Evolutionary conservation across 1,140 invertebrate species (phyloP), one percentile per base, ranked within the genome.

Genomic region (Zophobas atratus): DNA sequence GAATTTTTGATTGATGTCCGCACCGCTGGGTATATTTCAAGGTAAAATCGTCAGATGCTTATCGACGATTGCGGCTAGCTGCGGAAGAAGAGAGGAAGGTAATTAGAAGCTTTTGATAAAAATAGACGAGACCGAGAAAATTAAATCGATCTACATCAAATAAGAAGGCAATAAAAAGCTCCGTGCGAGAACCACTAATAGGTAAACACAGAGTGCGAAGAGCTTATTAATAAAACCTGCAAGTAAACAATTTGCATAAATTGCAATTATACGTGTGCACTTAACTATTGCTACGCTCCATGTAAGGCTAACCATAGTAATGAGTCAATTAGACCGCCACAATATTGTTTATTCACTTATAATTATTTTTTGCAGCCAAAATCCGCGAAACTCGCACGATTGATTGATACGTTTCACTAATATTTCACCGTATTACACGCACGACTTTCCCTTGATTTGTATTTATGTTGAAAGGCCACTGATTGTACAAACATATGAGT

Each of bases 401-500:
- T 79, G 72, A 76, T 79, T 76, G 74, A 79, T 79, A 79, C 72
- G 71, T 79, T 79, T 70, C 43, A 55, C 60, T 53, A 79, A 79
- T 76, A 79, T 67, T 49, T 78, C 60, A 39, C 60, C 49, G 35
- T 60, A 76, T 72, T 46, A 75, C 55, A 71, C 41, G 34, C 36
- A 35, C 63, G 70, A 51, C 74, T 79, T 79, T 76, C 77, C 77
- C 77, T 72, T 79, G 77, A 79, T 79, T 79, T 79, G 77, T 79
- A 76, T 76, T 79, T 76, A 75, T 67, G 73, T 76, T 79, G 77
- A 79, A 79, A 79, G 77, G 73, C 77, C 77, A 79, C 72, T 72
- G 77, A 76, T 79, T 79, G 77, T 78, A 78, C 67, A 79, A 79
- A 79, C 77, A 79, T 70, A 76, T 79, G 77, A 79, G 73, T 79